Evolutionary conservation across 2,888 invertebrate genomes (phyloP), one percentile per base, ranked within the genome.

Genomic region (Campaea margaritaria): DNA sequence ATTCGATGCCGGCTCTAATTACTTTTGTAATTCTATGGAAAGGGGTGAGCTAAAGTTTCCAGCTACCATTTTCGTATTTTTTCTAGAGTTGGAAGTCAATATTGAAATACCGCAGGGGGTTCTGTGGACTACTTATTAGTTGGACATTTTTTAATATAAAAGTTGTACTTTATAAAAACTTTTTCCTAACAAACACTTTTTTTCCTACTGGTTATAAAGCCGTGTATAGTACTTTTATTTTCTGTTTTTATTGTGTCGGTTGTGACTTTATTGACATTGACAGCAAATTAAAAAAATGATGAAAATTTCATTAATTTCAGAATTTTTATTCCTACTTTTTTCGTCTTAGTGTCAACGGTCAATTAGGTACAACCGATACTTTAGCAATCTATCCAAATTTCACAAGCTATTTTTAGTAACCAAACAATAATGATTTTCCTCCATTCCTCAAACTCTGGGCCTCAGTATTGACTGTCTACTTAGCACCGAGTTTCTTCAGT

Each of bases 1-100:
- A 74, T 78, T 69, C 65, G 69, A 69, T 36, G 70, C 63, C 53
- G 50, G 68, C 62, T 82, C 87, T 89, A 88, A 89, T 84, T 68
- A 74, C 68, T 81, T 79, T 69, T 82, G 85, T 84, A 82, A 87
- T 89, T 88, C 87, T 78, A 62, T 73, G 80, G 86, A 89, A 86
- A 69, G 70, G 69, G 66, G 54, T 61, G 69, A 10, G 5, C 2
- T 50, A 4, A 21, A 72, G 74, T 72, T 76, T 69, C 78, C 46
- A 21, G 47, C 83, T 82, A 81, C 81, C 76, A 65, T 62, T 60
- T 67, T 59, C 15, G 43, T 49, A 47, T 53, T 44, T 52, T 54
- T 59, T 31, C 14, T 52, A 56, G 16, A 9, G 34, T 38, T 49
- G 1, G 27, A 10, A 16, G 36, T 58, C 41, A 60, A 67, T 62